Conservation (phyloP, 2,888 invertebrate species). For the Patella depressa region DNA sequence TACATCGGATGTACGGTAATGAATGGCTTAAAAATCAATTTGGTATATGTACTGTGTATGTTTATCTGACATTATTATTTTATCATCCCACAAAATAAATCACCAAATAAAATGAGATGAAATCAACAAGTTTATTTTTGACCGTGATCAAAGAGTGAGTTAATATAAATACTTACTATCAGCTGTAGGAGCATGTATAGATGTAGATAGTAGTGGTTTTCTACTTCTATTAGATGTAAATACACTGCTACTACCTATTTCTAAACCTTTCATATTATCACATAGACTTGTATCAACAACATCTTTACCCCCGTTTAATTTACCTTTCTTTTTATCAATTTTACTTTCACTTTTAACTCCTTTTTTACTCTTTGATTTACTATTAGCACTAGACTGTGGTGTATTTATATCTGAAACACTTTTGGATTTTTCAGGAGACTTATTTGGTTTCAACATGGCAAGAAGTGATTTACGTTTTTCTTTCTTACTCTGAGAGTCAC, state of each 20-base stretch:
- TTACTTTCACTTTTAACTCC: constrained; percentile 35
- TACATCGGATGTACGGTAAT: no score
- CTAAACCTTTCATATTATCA: constrained; percentile 52
- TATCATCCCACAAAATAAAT: no score
- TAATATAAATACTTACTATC: constrained; percentile 56
- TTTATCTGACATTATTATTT: no score
- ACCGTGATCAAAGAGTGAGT: background rate
- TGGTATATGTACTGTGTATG: no score
- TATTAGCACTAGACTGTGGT: constrained; percentile 36
- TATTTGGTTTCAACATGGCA: constrained; percentile 54
- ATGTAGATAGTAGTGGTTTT: constrained; percentile 12
- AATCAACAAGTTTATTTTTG: no score
- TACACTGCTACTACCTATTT: constrained; percentile 48
- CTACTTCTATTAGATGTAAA: constrained; percentile 37
- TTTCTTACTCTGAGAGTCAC: constrained; percentile 50
- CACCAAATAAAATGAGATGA: no score
- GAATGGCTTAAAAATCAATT: no score
- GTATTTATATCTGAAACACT: constrained; percentile 55
- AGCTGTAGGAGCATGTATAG: constrained; percentile 58
- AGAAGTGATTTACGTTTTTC: constrained; percentile 64
- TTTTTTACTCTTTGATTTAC: constrained; percentile 33
- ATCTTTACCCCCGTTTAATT: constrained; percentile 41
- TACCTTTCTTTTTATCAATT: constrained; percentile 58
- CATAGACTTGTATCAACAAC: constrained; percentile 34
- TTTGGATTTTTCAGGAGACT: constrained; percentile 48